Evolutionary conservation across 2,888 invertebrate genomes (phyloP), one percentile per base, ranked within the genome.

Genomic region (Encarsia formosa): DNA sequence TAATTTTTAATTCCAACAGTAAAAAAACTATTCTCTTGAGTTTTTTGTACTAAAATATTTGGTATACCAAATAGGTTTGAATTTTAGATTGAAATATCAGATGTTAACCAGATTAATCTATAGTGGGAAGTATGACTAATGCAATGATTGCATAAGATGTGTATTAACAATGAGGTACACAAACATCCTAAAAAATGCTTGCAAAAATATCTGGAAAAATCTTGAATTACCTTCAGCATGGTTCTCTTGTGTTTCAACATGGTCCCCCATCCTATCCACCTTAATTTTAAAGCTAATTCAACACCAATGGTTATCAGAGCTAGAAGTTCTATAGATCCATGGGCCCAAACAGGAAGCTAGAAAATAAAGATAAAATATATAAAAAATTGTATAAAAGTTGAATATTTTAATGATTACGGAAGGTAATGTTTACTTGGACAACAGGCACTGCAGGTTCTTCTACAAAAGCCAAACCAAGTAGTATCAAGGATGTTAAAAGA

Each of bases 221-320:
- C n/a, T n/a, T 37, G n/a, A 19, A 41, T 57, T 76, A 89, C 91
- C 83, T 92, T 92, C 15, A 91, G 75, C 81, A 88, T 85, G 11
- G 92, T 91, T 59, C 93, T 78, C 69, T 87, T 88, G 68, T 92
- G 93, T 65, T 82, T 85, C 20, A 91, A 76, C 65, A 91, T 88
- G n/a, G 86, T 86, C 61, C 80, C 81, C 82, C 85, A 86, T 1
- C 91, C 91, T 54, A 91, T 87, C 92, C 92, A 93, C 65, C 88
- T 83, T 35, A 91, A 75, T 69, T 91, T 89, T 51, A 92, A 78
- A 37, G 85, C 82, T 49, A 91, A 75, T 70, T 91, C 91, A 48
- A 90, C 78, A 11, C 85, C 86, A 48, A 92, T 86, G 20, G 91
- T 80, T 5, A 84, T 78, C 55, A 92, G 75, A 11, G 88, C 86